Evolutionary conservation across 2,113 vertebrate genomes (phyloP).

Genomic region (Proterorhinus semilunaris): DNA sequence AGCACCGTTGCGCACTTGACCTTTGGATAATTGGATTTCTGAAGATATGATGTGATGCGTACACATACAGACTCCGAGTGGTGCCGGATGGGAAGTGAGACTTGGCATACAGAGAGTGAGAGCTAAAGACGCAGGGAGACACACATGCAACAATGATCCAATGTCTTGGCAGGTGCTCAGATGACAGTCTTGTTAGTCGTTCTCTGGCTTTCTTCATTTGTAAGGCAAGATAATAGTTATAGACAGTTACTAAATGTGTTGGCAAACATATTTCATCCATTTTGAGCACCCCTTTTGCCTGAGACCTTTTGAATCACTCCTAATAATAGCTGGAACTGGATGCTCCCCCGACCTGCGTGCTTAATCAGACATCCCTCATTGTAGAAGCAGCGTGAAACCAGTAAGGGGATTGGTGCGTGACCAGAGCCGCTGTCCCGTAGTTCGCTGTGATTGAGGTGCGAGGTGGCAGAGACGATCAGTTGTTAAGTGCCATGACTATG

Average conservation of each 20-base stretch:
- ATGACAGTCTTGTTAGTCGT: no score
- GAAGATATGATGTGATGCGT: constrained; percentile 69
- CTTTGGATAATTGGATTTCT: constrained; percentile 77
- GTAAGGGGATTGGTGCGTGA: constrained; percentile 34
- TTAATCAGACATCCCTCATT: constrained; percentile 1
- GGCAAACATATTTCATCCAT: no score
- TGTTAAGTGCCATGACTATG: constrained; percentile 60
- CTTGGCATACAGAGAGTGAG: constrained; percentile 58
- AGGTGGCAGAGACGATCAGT: constrained; percentile 51
- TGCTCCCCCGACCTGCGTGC: not conserved
- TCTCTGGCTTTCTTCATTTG: no score
- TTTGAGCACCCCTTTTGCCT: not conserved
- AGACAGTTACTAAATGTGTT: no score
- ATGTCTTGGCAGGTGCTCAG: not conserved
- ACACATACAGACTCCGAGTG: constrained; percentile 35
- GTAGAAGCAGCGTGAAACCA: constrained; percentile 16
- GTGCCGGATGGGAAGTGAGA: constrained; percentile 66
- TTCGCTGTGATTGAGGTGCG: constrained; percentile 58
- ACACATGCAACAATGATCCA: constrained; percentile 24
- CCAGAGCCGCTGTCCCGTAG: constrained; percentile 40
- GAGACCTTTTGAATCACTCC: constrained; percentile 4
- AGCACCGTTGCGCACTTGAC: constrained; percentile 69
- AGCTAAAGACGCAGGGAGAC: constrained; percentile 26
- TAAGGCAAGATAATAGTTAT: no score
- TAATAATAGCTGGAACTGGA: constrained; percentile 15